Evolutionary conservation across 2,113 vertebrate genomes (phyloP), one percentile per base, ranked within the genome.

Genomic region (Misgurnus mizolepis): DNA sequence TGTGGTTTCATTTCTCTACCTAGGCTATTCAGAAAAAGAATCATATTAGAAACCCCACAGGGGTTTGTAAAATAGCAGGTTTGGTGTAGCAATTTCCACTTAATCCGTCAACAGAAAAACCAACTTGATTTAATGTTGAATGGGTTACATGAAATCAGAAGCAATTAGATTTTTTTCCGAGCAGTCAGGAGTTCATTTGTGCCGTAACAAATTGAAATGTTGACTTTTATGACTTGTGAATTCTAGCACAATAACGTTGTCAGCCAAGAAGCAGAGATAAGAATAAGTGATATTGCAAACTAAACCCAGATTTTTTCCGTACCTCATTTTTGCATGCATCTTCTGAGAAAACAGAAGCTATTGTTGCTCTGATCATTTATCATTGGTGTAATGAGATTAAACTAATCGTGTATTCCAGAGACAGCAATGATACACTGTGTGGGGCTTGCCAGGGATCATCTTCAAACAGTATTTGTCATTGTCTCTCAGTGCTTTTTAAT

Each of bases 21-120:
- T 91, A 91, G 89, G 86, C 87, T 76, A 85, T 89, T 88, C 88
- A 92, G 91, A 93, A 92, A 91, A 93, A 93, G 89, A 88, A 86
- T 84, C 88, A 89, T 90, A 90, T 92, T 93, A 90, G 85, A 90
- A 93, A 89, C 85, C 86, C 85, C 87, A 85, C 88, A 87, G 89
- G 86, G 89, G 87, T 80, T 87, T 88, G 79, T 86, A 89, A 88
- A 89, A 74, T 66, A 60, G 69, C 67, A 78, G 87, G 85, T 86
- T 86, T 40, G 27, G 76, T 84, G 78, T 86, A 14, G 80, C 84
- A 85, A 81, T 80, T 60, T 85, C 81, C 76, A 82, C 85, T 87
- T 81, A 89, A 69, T 64, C 43, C 12, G 40, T 47, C 50, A 56
- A 40, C 15, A 5, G 50, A 9, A 56, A 80, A 76, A 72, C 43